Evolutionary conservation across 2,888 invertebrate genomes (phyloP).

Genomic region (Eilema caniola): DNA sequence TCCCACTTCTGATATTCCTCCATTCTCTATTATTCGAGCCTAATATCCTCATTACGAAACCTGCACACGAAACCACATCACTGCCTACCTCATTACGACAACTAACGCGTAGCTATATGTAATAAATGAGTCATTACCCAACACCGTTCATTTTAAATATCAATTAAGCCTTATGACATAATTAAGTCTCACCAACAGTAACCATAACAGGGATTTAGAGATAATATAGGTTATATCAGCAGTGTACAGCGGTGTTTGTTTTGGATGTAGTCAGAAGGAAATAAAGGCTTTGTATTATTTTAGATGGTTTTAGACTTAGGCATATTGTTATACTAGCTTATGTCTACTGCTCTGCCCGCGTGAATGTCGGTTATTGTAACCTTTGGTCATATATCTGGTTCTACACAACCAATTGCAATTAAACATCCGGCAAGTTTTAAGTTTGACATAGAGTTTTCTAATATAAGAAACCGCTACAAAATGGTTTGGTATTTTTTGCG

Average conservation of each 20-base stretch:
- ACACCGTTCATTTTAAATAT: conserved; percentile 39
- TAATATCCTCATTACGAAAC: background rate
- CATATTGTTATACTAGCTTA: background rate
- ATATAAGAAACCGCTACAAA: no score
- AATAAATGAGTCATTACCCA: conserved; percentile 15
- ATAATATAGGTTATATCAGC: conserved; percentile 23
- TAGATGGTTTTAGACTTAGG: background rate
- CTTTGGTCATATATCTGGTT: no score
- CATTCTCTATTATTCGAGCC: background rate
- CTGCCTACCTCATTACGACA: conserved; percentile 6
- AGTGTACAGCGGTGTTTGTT: background rate
- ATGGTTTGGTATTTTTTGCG: no score
- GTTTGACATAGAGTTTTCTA: no score
- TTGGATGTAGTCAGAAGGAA: background rate
- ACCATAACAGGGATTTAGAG: conserved; percentile 35
- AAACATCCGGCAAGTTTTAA: no score
- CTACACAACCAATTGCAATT: no score
- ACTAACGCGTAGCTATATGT: background rate
- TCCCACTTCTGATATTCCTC: background rate
- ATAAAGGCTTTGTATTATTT: background rate
- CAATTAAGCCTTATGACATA: conserved; percentile 29
- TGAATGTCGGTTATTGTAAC: no score
- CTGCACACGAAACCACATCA: conserved; percentile 3
- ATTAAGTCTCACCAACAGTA: conserved; percentile 26
- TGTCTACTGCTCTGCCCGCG: background rate